Conservation (phyloP, 2,797 vertebrate genomes). For the Psittacula derbiana region DNA sequence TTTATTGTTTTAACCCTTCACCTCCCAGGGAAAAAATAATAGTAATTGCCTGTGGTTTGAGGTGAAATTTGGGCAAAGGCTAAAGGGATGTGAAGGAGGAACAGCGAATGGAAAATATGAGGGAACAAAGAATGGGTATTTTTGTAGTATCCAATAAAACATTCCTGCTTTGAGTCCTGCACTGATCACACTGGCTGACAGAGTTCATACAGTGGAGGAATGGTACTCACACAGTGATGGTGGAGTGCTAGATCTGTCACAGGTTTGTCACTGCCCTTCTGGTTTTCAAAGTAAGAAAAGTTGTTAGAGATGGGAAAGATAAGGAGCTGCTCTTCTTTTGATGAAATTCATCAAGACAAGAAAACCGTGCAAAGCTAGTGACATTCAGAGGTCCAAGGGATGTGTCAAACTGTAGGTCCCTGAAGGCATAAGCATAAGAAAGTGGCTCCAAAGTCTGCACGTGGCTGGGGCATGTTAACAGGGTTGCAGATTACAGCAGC, state of each 20-base stretch:
- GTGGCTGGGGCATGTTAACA: rapidly evolving
- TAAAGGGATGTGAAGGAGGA: not conserved
- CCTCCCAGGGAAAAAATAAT: not conserved
- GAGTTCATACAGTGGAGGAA: not conserved
- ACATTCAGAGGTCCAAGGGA: not conserved
- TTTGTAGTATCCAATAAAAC: not conserved
- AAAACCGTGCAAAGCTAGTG: not conserved
- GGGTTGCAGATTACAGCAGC: not conserved
- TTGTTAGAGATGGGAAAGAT: not conserved
- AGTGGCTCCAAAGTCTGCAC: not conserved
- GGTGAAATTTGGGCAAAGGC: not conserved
- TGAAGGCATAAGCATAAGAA: not conserved
- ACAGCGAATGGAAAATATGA: not conserved
- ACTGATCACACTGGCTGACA: not conserved
- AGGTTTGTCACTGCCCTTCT: not conserved
- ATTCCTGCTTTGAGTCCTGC: not conserved
- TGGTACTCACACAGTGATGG: not conserved
- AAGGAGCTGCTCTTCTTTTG: not conserved
- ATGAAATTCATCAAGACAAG: not conserved
- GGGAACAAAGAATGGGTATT: not conserved
- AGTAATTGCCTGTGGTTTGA: not conserved
- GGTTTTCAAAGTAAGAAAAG: not conserved
- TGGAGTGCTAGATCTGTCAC: not conserved
- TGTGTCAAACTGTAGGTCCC: not conserved
- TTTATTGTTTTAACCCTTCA: slow-evolving; percentile 61